Evolutionary conservation across 2,113 vertebrate genomes (phyloP).

Genomic region (Phyllostomus hastatus): DNA sequence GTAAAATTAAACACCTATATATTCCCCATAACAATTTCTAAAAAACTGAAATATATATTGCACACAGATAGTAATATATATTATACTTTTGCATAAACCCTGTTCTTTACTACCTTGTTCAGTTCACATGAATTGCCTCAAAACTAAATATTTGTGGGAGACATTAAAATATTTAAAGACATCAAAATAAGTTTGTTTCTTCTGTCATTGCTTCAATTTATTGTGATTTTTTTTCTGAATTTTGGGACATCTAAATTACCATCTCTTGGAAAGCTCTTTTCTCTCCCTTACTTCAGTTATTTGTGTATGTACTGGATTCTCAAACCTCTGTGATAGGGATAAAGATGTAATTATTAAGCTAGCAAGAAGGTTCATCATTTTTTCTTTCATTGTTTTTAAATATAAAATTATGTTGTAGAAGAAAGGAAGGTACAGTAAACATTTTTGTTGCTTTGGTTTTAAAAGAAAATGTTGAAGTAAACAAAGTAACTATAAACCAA

Average conservation of each 20-base stretch:
- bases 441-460: neutral
- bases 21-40: neutral
- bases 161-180: neutral
- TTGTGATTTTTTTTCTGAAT: neutral
- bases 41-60: neutral
- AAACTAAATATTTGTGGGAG: neutral
- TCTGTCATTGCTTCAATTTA: neutral
- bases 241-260: accelerated
- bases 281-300: neutral
- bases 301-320: neutral
- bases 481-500: neutral
- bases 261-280: neutral
- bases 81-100: neutral
- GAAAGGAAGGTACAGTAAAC: neutral
- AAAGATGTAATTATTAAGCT: neutral
- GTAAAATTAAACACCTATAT: neutral
- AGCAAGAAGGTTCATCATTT: neutral
- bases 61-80: neutral
- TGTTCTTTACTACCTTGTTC: neutral
- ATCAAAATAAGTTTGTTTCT: neutral
- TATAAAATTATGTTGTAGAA: neutral
- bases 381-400: neutral
- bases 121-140: neutral
- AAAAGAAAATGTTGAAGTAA: neutral
- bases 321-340: neutral